Conservation (phyloP, 2,113 vertebrate genomes). For the Cnemophilus loriae region DNA sequence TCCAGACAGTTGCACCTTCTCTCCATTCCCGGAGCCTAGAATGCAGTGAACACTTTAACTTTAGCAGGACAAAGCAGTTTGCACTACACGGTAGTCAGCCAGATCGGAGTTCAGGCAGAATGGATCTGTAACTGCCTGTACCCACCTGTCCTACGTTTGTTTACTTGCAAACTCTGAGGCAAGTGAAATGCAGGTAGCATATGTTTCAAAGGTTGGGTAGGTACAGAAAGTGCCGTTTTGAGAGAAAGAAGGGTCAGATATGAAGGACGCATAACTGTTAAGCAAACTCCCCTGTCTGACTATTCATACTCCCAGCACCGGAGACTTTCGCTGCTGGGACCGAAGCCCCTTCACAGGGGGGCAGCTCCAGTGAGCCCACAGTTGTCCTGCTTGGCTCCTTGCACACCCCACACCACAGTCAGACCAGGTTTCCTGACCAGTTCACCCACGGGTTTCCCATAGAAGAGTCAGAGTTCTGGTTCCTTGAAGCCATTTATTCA, state of each 20-base stretch:
- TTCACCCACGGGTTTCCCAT: accelerated
- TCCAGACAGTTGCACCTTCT: neutral
- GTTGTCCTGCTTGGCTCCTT: neutral
- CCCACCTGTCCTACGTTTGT: neutral
- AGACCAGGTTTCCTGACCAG: neutral
- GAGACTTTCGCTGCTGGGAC: neutral
- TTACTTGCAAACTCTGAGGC: neutral
- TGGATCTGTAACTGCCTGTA: neutral
- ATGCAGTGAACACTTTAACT: neutral
- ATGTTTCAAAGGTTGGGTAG: neutral
- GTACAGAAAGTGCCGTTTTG: neutral
- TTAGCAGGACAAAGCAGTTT: neutral
- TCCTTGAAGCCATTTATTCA: neutral
- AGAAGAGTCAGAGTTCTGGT: neutral
- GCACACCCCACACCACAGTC: neutral
- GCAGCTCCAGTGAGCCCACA: neutral
- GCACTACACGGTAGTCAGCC: neutral
- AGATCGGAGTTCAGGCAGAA: neutral
- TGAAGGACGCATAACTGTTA: neutral
- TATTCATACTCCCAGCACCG: accelerated
- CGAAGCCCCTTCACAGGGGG: too few species aligned
- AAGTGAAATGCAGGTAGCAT: neutral
- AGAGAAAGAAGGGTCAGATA: neutral
- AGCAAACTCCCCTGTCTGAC: neutral
- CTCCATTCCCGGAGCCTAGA: neutral